A percentile compares a stretch with the other conserved stretches of the same genome.
These are phyloP conservation scores for Platycheirus albimanus DNA, from an alignment of 2,888 invertebrate genomes.

Conservation along the genomic window DNA sequence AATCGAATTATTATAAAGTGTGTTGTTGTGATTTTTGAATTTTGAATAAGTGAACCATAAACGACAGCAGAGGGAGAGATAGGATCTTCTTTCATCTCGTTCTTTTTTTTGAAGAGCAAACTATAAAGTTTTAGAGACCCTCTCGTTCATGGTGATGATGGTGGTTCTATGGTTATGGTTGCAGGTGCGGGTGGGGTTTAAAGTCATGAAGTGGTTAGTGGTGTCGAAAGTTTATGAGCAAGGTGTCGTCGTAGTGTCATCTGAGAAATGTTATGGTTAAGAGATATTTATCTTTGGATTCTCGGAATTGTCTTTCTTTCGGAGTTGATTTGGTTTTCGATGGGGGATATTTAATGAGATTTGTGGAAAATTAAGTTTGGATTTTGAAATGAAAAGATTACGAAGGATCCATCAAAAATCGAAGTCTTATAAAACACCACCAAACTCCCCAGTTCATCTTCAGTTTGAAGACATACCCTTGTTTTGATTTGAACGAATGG, in stretches of 20 bases:
- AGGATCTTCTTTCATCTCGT: neutral
- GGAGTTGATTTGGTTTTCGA: neutral
- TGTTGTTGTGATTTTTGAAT: conserved; percentile 45
- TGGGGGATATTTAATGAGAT: too few species aligned
- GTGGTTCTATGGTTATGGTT: neutral
- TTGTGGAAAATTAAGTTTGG: too few species aligned
- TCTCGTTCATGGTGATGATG: too few species aligned
- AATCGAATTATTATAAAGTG: conserved; percentile 69
- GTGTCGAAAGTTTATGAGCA: conserved; percentile 7
- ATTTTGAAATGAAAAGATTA: too few species aligned
- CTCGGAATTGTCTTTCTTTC: neutral
- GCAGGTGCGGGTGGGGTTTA: conserved; percentile 38
- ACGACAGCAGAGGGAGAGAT: neutral
- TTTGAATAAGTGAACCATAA: conserved; percentile 49
- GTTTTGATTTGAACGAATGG: too few species aligned
- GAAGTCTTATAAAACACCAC: too few species aligned
- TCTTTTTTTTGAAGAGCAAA: conserved; percentile 31
- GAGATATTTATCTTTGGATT: conserved; percentile 16
- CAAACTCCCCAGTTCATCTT: too few species aligned
- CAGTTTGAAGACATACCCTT: too few species aligned
- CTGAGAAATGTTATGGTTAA: neutral
- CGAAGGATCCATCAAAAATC: too few species aligned
- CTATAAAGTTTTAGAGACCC: conserved; percentile 52
- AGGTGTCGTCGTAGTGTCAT: neutral
- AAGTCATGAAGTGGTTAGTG: conserved; percentile 47